phyloP scores from a whole-genome alignment of 2,888 invertebrate species.

The Orthonevra nobilis region DNA sequence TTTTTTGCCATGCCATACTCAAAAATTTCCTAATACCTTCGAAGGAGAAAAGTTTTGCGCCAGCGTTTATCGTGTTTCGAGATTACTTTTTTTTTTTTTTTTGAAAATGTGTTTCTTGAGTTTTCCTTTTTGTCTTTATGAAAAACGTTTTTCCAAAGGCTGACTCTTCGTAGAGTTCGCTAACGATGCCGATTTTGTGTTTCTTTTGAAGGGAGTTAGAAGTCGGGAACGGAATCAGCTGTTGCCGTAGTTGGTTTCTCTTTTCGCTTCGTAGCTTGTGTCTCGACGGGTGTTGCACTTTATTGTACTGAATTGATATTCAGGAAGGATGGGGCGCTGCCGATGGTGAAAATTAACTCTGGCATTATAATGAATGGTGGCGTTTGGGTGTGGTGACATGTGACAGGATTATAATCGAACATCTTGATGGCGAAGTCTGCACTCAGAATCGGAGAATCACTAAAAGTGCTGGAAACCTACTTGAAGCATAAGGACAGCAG shows the following conservation, averaged over 20 bases:
- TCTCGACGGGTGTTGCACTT: constrained; percentile 21
- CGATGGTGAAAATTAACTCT: constrained; percentile 47
- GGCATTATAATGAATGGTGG: background rate
- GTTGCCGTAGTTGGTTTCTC: constrained; percentile 44
- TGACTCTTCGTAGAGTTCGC: constrained; percentile 44
- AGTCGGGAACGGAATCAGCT: constrained; percentile 54
- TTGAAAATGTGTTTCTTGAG: no score
- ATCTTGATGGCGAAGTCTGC: constrained; percentile 17
- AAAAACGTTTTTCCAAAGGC: constrained; percentile 1
- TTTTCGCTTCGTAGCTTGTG: constrained; percentile 6
- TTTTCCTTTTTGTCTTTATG: background rate
- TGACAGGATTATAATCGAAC: constrained; percentile 53
- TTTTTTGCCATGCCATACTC: constrained; percentile 55
- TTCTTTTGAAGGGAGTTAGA: constrained; percentile 13
- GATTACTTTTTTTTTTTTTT: constrained; percentile 19
- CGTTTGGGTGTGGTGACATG: constrained; percentile 15
- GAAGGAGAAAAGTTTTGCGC: constrained; percentile 56
- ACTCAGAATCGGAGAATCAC: no score
- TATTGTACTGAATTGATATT: constrained; percentile 53
- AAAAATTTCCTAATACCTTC: constrained; percentile 66
- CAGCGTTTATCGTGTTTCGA: constrained; percentile 63
- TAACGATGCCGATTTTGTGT: constrained; percentile 58
- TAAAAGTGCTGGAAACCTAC: no score
- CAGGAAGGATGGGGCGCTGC: constrained; percentile 24
- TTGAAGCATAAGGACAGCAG: no score